Evolutionary conservation across 2,797 vertebrate genomes (phyloP).

Genomic region (Neostethus bicornis): DNA sequence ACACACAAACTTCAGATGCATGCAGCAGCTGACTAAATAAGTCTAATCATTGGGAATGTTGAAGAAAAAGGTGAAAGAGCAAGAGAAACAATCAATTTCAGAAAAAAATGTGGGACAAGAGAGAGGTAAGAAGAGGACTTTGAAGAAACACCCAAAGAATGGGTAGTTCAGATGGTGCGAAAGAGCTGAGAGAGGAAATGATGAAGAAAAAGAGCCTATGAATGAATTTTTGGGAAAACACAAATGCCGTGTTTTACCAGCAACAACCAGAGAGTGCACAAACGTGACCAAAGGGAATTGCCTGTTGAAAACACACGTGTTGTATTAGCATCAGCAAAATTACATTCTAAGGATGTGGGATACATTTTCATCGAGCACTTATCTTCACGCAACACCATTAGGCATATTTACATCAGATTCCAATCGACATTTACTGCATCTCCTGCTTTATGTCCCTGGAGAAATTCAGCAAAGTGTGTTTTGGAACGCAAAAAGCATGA

Average conservation of each 20-base stretch:
- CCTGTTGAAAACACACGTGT: constrained; percentile 27
- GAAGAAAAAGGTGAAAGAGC: too few species aligned
- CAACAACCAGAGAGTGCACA: constrained; percentile 9
- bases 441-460: constrained; percentile 46
- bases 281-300: constrained; percentile 25
- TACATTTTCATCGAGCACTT: constrained; percentile 50
- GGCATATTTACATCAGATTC: constrained; percentile 60
- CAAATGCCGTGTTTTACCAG: constrained; percentile 22
- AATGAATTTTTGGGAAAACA: constrained; percentile 35
- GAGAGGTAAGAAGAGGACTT: constrained; percentile 11
- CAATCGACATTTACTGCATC: constrained; percentile 24
- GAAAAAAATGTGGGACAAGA: constrained; percentile 30
- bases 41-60: constrained; percentile 38
- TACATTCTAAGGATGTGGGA: constrained; percentile 39
- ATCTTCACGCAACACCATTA: constrained; percentile 48
- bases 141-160: constrained; percentile 11
- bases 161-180: constrained; percentile 21
- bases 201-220: constrained; percentile 28
- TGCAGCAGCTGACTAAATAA: constrained; percentile 53
- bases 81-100: constrained; percentile 44
- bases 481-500: constrained; percentile 51
- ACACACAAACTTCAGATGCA: constrained; percentile 30
- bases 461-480: constrained; percentile 55
- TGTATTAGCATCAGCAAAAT: constrained; percentile 30
- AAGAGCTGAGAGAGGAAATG: constrained; percentile 24